phyloP scores from a whole-genome alignment of 2,113 vertebrate species.

The Zapornia atra region DNA sequence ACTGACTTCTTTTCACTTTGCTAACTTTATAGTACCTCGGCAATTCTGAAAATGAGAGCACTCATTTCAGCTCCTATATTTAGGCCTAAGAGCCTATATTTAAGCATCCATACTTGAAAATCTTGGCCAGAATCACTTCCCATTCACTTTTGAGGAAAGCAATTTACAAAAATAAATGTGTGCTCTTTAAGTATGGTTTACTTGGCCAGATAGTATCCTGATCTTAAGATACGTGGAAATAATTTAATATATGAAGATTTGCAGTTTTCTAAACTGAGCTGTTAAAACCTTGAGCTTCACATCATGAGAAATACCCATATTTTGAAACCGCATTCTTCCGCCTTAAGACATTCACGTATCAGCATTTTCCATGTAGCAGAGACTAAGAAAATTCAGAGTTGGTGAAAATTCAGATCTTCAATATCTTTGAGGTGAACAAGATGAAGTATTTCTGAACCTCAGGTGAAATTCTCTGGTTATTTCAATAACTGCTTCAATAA shows the following conservation, averaged over 20 bases:
- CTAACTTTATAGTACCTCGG: neutral
- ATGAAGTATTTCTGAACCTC: neutral
- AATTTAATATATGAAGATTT: neutral
- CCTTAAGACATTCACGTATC: neutral
- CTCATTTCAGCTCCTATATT: conserved; percentile 16
- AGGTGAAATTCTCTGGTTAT: neutral
- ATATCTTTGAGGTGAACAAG: neutral
- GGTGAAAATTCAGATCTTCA: neutral
- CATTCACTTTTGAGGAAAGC: neutral
- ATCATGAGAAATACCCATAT: neutral
- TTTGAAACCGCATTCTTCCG: neutral
- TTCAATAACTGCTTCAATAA: neutral
- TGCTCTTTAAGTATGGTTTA: neutral
- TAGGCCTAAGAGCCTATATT: conserved; percentile 7
- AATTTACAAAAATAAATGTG: neutral
- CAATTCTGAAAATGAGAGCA: conserved; percentile 25
- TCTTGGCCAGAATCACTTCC: neutral
- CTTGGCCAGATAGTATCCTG: neutral
- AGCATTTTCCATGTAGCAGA: neutral
- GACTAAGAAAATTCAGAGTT: neutral
- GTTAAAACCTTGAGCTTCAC: neutral
- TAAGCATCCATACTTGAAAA: conserved; percentile 7
- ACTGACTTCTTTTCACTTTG: neutral
- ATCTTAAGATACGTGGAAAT: neutral
- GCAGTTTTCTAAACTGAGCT: neutral